phyloP scores from a whole-genome alignment of 2,888 invertebrate genomes.

The Lasioglossum marginatum region DNA sequence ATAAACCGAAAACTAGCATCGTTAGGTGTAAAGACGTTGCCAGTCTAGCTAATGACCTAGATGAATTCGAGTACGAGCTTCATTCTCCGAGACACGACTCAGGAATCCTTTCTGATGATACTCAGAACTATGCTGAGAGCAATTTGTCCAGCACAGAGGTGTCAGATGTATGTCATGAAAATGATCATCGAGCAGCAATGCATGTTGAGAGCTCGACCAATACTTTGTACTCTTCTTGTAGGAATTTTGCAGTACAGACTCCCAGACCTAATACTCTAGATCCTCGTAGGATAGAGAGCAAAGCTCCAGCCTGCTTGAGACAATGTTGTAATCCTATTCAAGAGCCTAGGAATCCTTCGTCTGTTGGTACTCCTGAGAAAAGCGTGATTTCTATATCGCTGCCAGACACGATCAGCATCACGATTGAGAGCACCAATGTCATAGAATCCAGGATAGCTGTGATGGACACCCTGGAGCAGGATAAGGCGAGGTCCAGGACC shows the following conservation, averaged over 20 bases:
- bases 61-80: slow-evolving; percentile 67
- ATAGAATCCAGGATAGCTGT: slow-evolving; percentile 77
- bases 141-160: slow-evolving; percentile 67
- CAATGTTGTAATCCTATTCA: slow-evolving; percentile 43
- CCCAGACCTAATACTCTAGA: slow-evolving; percentile 38
- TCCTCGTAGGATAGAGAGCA: background rate
- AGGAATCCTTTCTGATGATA: slow-evolving; percentile 76
- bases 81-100: slow-evolving; percentile 75
- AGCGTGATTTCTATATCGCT: slow-evolving; percentile 79
- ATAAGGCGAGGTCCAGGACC: slow-evolving; percentile 18
- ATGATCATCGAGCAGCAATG: slow-evolving; percentile 46
- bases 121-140: slow-evolving; percentile 73
- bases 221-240: slow-evolving; percentile 62
- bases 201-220: slow-evolving; percentile 75
- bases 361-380: slow-evolving; percentile 62
- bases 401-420: slow-evolving; percentile 79
- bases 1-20: slow-evolving; percentile 64
- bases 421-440: slow-evolving; percentile 75
- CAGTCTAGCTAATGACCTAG: slow-evolving; percentile 74
- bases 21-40: slow-evolving; percentile 74
- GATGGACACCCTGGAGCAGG: slow-evolving; percentile 41
- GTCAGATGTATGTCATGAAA: slow-evolving; percentile 60
- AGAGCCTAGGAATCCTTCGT: background rate
- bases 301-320: slow-evolving; percentile 5
- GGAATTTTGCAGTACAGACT: slow-evolving; percentile 67